Evolutionary conservation across 2,888 invertebrate species (phyloP).

Genomic region (Epsilonema sp.): DNA sequence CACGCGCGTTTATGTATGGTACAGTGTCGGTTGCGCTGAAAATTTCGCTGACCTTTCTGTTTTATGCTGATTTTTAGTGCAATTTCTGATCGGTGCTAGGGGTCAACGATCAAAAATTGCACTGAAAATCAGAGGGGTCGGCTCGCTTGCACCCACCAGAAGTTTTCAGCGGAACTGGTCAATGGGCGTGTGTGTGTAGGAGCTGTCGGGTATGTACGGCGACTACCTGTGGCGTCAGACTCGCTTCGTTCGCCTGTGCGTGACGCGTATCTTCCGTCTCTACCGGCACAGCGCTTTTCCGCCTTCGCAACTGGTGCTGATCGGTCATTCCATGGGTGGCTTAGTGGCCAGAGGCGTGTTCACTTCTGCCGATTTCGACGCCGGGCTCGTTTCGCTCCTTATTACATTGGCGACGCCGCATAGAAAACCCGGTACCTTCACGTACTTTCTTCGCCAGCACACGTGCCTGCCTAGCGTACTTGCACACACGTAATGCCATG

Average conservation of each 20-base stretch:
- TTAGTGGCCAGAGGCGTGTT: conserved; percentile 55
- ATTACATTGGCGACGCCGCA: conserved; percentile 69
- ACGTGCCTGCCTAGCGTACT: background rate
- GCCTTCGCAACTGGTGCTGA: conserved; percentile 43
- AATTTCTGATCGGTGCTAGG: too few relatives aligned
- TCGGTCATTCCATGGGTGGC: conserved; percentile 93
- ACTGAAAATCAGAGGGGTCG: too few relatives aligned
- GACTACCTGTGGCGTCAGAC: conserved; percentile 57
- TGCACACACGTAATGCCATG: too few relatives aligned
- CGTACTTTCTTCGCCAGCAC: background rate
- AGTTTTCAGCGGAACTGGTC: too few relatives aligned
- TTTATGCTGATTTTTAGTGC: too few relatives aligned
- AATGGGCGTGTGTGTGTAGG: too few relatives aligned
- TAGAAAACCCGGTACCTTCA: conserved; percentile 40
- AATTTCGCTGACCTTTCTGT: too few relatives aligned
- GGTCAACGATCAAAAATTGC: too few relatives aligned
- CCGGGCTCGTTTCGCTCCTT: conserved; percentile 44
- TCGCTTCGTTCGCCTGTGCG: conserved; percentile 47
- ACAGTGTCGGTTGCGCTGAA: too few relatives aligned
- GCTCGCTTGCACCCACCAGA: too few relatives aligned
- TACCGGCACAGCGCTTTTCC: background rate
- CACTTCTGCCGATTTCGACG: conserved; percentile 41
- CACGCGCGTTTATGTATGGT: too few relatives aligned
- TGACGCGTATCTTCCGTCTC: conserved; percentile 42
- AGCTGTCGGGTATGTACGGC: conserved; percentile 67